These are phyloP conservation scores for Aporophyla lueneburgensis DNA, from an alignment of 2,888 invertebrate species.

Conservation along the genomic window DNA sequence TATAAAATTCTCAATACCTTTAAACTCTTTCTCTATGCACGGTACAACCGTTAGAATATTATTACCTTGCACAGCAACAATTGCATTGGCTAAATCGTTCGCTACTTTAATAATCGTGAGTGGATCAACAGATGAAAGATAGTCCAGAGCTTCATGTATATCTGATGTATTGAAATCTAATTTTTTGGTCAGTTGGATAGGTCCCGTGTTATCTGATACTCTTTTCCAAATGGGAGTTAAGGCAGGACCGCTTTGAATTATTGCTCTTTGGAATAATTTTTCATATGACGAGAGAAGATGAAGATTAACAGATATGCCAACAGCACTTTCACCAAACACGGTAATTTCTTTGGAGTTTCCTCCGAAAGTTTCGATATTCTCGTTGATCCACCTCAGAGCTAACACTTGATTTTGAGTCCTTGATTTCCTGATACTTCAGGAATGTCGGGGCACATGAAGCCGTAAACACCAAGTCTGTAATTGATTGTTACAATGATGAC, in stretches of 20 bases:
- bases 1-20: constrained; percentile 49
- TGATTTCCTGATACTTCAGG: constrained; percentile 74
- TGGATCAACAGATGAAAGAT: constrained; percentile 39
- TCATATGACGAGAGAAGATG: constrained; percentile 47
- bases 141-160: constrained; percentile 37
- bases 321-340: constrained; percentile 71
- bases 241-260: constrained; percentile 55
- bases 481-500: constrained; percentile 54
- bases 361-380: constrained; percentile 72
- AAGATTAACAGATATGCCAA: constrained; percentile 60
- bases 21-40: constrained; percentile 47
- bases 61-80: background rate
- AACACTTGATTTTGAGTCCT: constrained; percentile 72
- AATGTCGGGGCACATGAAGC: constrained; percentile 68
- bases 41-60: constrained; percentile 1
- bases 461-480: constrained; percentile 65
- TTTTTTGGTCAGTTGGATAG: constrained; percentile 34
- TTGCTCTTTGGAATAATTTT: constrained; percentile 52
- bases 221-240: constrained; percentile 10
- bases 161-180: constrained; percentile 46
- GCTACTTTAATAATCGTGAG: constrained; percentile 21
- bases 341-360: constrained; percentile 68
- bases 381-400: constrained; percentile 73
- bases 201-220: constrained; percentile 19
- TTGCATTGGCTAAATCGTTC: constrained; percentile 5